Conservation (phyloP, 2,888 invertebrate genomes). For the Drosophila buzzatii region DNA sequence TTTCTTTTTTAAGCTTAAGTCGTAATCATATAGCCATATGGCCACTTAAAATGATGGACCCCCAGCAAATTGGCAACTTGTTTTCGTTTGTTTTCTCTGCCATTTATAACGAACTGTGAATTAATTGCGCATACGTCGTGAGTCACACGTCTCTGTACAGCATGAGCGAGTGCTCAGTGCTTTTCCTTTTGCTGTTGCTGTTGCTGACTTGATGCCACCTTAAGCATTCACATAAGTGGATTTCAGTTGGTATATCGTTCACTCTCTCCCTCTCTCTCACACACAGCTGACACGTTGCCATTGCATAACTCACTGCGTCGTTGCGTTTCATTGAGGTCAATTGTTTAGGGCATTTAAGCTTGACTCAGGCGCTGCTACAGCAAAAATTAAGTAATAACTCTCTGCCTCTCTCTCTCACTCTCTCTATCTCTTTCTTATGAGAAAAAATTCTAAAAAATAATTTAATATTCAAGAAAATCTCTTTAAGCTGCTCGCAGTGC, state of each 20-base stretch:
- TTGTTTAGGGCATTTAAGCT: background rate
- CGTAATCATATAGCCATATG: conserved; percentile 68
- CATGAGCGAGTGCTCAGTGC: conserved; percentile 4
- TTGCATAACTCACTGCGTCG: conserved; percentile 39
- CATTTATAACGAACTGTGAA: conserved; percentile 53
- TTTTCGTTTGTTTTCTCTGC: conserved; percentile 33
- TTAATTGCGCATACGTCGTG: conserved; percentile 72
- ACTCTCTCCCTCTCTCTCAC: background rate
- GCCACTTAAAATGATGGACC: conserved; percentile 62
- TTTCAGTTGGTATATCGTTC: conserved; percentile 11
- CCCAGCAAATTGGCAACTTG: conserved; percentile 24
- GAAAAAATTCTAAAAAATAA: background rate
- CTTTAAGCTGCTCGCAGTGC: conserved; percentile 7
- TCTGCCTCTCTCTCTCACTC: no score
- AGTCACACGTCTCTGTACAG: conserved; percentile 36
- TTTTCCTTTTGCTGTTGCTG: background rate
- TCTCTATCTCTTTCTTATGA: background rate
- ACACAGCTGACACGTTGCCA: conserved; percentile 38
- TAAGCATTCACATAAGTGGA: conserved; percentile 30
- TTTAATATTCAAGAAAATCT: background rate
- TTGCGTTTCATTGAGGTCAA: conserved; percentile 22
- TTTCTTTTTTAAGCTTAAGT: conserved; percentile 39
- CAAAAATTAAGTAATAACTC: background rate
- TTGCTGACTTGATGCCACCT: conserved; percentile 21
- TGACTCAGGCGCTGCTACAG: background rate